phyloP scores from a whole-genome alignment of 2,888 invertebrate genomes.

The Cerastis rubricosa region DNA sequence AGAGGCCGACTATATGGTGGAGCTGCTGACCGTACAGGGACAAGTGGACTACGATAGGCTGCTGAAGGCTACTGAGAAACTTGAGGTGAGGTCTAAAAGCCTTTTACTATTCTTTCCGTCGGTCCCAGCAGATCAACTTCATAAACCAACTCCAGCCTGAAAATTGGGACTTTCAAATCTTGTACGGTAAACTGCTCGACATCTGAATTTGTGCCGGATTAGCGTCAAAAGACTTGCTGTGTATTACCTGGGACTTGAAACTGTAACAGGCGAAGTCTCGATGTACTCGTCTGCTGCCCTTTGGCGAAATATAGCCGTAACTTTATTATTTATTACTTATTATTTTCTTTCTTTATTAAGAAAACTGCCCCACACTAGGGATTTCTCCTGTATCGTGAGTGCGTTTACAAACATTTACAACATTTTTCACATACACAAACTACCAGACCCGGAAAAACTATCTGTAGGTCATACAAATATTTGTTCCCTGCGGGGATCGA shows the following conservation, averaged over 20 bases:
- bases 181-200: not conserved
- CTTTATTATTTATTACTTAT: too few relatives aligned
- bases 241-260: not conserved
- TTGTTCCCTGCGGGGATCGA: too few relatives aligned
- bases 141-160: too few relatives aligned
- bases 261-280: not conserved
- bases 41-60: constrained; percentile 96
- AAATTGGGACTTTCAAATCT: not conserved
- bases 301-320: not conserved
- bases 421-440: too few relatives aligned
- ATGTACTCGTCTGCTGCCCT: not conserved
- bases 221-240: not conserved
- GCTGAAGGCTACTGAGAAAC: constrained; percentile 95
- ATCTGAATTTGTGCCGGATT: not conserved
- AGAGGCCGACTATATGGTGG: constrained; percentile 97
- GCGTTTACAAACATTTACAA: too few relatives aligned
- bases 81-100: constrained; percentile 92
- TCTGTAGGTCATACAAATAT: too few relatives aligned
- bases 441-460: too few relatives aligned
- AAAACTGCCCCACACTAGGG: too few relatives aligned
- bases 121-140: too few relatives aligned
- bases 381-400: too few relatives aligned
- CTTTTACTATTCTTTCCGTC: too few relatives aligned
- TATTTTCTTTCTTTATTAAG: too few relatives aligned
- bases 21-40: constrained; percentile 95